Base-by-base conservation (phyloP, 2,888 invertebrate species). In the Acrocyrtus sp. region DNA sequence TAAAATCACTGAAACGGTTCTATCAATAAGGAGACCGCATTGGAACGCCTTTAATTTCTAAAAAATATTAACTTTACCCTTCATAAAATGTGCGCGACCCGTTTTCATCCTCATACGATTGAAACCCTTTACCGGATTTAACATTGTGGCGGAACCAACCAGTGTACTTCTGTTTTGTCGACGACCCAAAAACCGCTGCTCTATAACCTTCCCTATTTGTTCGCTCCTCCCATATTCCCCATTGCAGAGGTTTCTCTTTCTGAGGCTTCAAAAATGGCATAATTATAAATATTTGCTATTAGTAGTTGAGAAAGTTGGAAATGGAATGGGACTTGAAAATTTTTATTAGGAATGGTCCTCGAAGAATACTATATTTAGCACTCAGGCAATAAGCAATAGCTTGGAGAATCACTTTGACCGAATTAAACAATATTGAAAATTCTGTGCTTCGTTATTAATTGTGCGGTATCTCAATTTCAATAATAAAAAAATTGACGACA, bases 71-170 rank as follows among this genome's bases (percentile, higher is more conserved):
- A n/a, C n/a, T 45, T 15, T 48, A 70, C 70, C 91, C 91, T 56
- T 88, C 88, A 75, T 90, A 90, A 80, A 87, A 87, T 0, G 87
- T 86, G 0, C 88, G 62, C 29, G 57, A 63, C n/a, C 43, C 50
- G 21, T 47, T 47, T 8, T 12, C 87, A 79, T 89, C 84, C 0
- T 82, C 80, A 78, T 88, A 89, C 2, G 74, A 69, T 58, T 80
- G 78, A 45, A 75, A 72, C 0, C 81, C 81, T 68, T 74, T 73
- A 3, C 76, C 80, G 67, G 78, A 67, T 45, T 80, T 80, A 27
- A 60, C 45, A 48, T 80, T 80, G n/a, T 78, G 61, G 6, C 27
- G 29, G 41, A 61, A 81, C 75, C 80, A 79, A 2, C 81, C 81
- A 6, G 76, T 74, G 67, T 74, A 81, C 61, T 79, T 80, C 56